These are phyloP conservation scores for Marmota flaviventris DNA, from an alignment of 2,113 vertebrate species.

Conservation along the genomic window DNA sequence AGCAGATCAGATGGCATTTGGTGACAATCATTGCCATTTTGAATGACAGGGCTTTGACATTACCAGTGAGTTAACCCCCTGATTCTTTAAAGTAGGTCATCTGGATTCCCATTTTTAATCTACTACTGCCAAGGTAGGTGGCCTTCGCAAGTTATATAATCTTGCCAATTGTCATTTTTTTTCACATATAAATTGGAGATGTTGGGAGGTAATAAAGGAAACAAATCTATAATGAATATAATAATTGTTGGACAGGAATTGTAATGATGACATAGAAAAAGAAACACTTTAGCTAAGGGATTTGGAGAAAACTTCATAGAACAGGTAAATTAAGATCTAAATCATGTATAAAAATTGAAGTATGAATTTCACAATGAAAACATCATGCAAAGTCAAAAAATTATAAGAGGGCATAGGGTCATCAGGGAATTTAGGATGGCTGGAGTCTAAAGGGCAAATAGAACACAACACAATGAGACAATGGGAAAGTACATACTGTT, in stretches of 20 bases:
- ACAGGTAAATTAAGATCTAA: constrained; percentile 29
- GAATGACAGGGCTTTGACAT: background rate
- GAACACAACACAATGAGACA: background rate
- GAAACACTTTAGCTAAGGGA: background rate
- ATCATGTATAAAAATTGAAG: background rate
- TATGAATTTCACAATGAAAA: constrained; percentile 5
- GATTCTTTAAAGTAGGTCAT: background rate
- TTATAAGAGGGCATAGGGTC: background rate
- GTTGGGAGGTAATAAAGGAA: background rate
- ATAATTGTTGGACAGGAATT: background rate
- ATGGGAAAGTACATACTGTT: background rate
- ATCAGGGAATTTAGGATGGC: background rate
- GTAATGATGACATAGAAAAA: background rate
- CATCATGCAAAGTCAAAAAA: constrained; percentile 30
- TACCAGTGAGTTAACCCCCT: background rate
- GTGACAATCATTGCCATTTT: background rate
- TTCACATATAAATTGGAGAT: background rate
- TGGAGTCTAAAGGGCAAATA: background rate
- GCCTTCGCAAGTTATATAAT: background rate
- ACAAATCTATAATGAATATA: background rate
- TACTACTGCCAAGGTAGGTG: background rate
- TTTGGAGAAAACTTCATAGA: background rate
- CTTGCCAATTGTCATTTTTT: background rate
- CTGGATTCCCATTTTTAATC: background rate
- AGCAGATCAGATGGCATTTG: background rate